Evolutionary conservation across 2,888 invertebrate species (phyloP).

Genomic region (Leptothorax acervorum): DNA sequence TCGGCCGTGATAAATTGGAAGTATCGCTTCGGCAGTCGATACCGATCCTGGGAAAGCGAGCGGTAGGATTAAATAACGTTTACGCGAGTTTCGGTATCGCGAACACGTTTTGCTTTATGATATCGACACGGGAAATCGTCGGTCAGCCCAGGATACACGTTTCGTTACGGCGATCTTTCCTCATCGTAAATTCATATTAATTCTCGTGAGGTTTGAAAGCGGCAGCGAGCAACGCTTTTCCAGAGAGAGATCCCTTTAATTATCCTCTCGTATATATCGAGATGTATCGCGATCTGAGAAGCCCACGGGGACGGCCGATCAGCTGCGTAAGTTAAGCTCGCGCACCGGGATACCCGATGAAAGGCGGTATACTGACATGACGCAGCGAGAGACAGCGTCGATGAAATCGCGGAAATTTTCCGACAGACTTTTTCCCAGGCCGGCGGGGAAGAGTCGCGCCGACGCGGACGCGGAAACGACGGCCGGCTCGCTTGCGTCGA

Average conservation of each 20-base stretch:
- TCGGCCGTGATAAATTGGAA: slow-evolving; percentile 37
- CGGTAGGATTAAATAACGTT: background rate
- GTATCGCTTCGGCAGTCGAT: slow-evolving; percentile 15
- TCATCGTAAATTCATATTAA: slow-evolving; percentile 26
- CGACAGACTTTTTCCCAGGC: slow-evolving; percentile 39
- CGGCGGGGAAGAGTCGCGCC: slow-evolving; percentile 45
- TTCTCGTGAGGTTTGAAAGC: slow-evolving; percentile 17
- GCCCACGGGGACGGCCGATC: slow-evolving; percentile 34
- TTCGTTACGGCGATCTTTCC: background rate
- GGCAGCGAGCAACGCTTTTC: slow-evolving; percentile 19
- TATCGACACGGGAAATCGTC: slow-evolving; percentile 37
- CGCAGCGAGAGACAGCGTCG: slow-evolving; percentile 12
- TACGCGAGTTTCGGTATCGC: slow-evolving; percentile 38
- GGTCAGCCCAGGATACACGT: background rate
- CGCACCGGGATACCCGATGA: slow-evolving; percentile 40
- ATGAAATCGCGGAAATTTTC: slow-evolving; percentile 54
- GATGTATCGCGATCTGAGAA: slow-evolving; percentile 31
- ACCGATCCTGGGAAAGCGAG: slow-evolving; percentile 42
- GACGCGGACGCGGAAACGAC: slow-evolving; percentile 54
- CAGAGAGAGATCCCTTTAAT: slow-evolving; percentile 23
- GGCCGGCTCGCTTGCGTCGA: slow-evolving; percentile 7
- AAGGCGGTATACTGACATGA: slow-evolving; percentile 13
- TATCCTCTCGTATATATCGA: slow-evolving; percentile 13
- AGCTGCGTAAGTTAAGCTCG: slow-evolving; percentile 20
- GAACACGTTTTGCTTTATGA: background rate